A percentile compares a stretch with the other conserved stretches of the same genome.
phyloP scores from a whole-genome alignment of 2,797 vertebrate genomes.

The Phataginus tricuspis region DNA sequence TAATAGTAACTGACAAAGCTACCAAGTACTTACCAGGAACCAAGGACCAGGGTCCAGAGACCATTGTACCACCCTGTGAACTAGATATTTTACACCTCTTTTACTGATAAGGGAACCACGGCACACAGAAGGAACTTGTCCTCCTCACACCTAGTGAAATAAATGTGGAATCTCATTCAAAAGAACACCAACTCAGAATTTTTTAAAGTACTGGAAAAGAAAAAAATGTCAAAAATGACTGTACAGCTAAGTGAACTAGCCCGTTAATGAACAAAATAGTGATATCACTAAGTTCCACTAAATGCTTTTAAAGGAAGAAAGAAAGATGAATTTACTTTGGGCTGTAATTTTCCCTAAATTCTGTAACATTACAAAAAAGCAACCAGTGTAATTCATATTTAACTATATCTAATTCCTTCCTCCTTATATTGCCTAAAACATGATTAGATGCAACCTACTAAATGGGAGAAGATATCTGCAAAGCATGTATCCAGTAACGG shows the following conservation, averaged over 20 bases:
- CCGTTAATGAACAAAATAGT: not conserved
- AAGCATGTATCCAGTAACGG: not conserved
- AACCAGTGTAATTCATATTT: not conserved
- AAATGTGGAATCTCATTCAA: not conserved
- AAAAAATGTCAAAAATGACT: not conserved
- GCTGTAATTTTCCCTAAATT: conserved; percentile 6
- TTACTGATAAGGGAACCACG: not conserved
- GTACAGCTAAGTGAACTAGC: not conserved
- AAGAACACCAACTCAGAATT: not conserved
- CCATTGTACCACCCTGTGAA: not conserved
- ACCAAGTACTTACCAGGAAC: not conserved
- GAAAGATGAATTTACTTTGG: not conserved
- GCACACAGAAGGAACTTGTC: not conserved
- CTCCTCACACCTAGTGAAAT: not conserved
- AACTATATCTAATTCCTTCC: not conserved
- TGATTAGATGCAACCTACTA: not conserved
- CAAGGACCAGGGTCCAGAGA: not conserved
- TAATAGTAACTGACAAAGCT: not conserved
- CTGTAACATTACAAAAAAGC: not conserved
- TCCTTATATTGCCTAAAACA: not conserved
- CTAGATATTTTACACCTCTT: not conserved
- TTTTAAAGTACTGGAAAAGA: not conserved
- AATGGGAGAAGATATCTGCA: not conserved
- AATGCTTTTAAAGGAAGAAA: conserved; percentile 11
- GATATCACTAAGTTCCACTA: not conserved